These are phyloP conservation scores for Zygothrica quintamaculata DNA, from an alignment of 2,888 invertebrate species.

Conservation along the genomic window DNA sequence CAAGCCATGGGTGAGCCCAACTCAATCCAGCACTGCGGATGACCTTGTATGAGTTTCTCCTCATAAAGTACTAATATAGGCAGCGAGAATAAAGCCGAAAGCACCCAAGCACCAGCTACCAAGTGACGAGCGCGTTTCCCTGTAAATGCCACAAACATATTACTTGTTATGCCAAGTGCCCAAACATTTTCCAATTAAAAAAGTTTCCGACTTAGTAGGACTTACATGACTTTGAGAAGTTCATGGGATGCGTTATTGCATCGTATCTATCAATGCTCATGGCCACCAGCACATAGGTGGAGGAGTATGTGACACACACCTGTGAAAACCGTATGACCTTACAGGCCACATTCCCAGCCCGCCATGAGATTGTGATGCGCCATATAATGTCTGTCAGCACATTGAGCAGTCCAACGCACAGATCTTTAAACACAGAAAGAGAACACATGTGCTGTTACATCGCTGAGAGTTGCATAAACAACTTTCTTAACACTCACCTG, in stretches of 20 bases:
- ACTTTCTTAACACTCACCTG: slow-evolving; percentile 88
- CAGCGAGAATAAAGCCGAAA: slow-evolving; percentile 92
- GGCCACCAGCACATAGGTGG: slow-evolving; percentile 96
- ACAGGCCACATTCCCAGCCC: slow-evolving; percentile 94
- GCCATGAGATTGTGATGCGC: slow-evolving; percentile 95
- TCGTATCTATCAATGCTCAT: slow-evolving; percentile 96
- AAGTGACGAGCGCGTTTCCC: slow-evolving; percentile 93
- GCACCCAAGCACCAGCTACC: slow-evolving; percentile 92
- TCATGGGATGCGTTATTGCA: slow-evolving; percentile 97
- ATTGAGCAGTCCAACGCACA: slow-evolving; percentile 93
- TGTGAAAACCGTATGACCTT: slow-evolving; percentile 93
- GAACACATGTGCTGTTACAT: neutral
- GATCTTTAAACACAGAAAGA: slow-evolving; percentile 88
- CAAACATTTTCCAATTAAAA: slow-evolving; percentile 73
- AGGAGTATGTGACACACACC: slow-evolving; percentile 95
- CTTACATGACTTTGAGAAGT: slow-evolving; percentile 97
- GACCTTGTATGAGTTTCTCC: slow-evolving; percentile 91
- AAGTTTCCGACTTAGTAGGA: slow-evolving; percentile 78
- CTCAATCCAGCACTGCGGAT: slow-evolving; percentile 95
- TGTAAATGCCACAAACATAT: slow-evolving; percentile 76
- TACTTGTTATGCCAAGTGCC: slow-evolving; percentile 33
- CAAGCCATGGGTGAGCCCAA: slow-evolving; percentile 90
- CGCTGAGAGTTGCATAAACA: neutral
- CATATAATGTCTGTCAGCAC: slow-evolving; percentile 95
- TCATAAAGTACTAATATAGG: slow-evolving; percentile 93